phyloP scores from a whole-genome alignment of 2,888 invertebrate genomes.

The Calameuta idolon region DNA sequence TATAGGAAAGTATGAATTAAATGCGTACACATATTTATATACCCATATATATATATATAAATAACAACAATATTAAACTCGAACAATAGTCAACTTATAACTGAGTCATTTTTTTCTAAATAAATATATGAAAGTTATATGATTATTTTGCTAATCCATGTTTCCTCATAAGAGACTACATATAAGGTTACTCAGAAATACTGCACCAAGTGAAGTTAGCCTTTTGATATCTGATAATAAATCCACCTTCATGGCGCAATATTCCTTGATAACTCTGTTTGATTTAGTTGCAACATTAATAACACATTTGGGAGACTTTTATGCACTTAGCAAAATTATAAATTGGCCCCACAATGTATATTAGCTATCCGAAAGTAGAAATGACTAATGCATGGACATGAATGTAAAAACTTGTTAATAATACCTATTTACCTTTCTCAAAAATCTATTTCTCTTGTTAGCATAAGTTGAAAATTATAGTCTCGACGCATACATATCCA shows the following conservation, averaged over 20 bases:
- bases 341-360: neutral
- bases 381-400: neutral
- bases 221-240: neutral
- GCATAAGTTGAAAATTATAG: too few species aligned
- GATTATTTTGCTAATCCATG: neutral
- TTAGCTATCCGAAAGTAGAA: neutral
- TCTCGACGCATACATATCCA: neutral
- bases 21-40: constrained; percentile 3
- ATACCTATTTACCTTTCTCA: neutral
- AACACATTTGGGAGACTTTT: neutral
- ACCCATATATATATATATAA: neutral
- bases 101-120: neutral
- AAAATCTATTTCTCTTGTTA: neutral
- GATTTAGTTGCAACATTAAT: neutral
- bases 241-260: neutral
- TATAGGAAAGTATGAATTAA: neutral
- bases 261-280: neutral
- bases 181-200: neutral
- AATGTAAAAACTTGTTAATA: neutral
- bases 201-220: neutral
- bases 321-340: neutral
- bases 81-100: neutral
- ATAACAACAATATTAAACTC: neutral
- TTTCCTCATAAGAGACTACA: neutral
- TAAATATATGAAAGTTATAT: neutral